Evolutionary conservation across 2,888 invertebrate species (phyloP), one percentile per base, ranked within the genome.

Genomic region (Xylota sylvarum): DNA sequence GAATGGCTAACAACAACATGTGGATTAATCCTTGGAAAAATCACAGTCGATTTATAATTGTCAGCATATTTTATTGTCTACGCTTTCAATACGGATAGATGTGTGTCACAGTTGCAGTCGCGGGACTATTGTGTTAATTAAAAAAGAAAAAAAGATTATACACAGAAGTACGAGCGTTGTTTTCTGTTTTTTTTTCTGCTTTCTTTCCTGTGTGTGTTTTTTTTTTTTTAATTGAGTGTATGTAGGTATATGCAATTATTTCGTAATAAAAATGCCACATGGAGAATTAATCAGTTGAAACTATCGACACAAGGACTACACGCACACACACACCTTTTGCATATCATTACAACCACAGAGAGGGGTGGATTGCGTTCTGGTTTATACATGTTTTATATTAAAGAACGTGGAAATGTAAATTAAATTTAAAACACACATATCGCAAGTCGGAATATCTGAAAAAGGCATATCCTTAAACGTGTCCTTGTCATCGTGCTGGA

Each of bases 41-140:
- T 81, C 78, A 77, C 77, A 67, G 56, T 83, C 73, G 70, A 74
- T 78, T 73, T 64, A 65, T 77, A 62, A 83, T 69, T 67, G 85
- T 81, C 82, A 84, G 77, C 72, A 79, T 87, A 67, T 78, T 88
- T 72, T 86, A 89, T 70, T 87, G 80, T 73, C 77, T 89, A 77
- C 87, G 88, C 55, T 89, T 89, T 87, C 88, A 88, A 64, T 89
- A 89, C 83, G 88, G 88, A 83, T 89, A 88, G 87, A 79, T 52
- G 50, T 40, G 48, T 37, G 32, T 46, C 50, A 46, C 50, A 62
- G 55, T 62, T 76, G n/a, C 17, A 48, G 35, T 65, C 40, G 30
- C 12, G n/a, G 40, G 32, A 62, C 62, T 46, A 35, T 52, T 37
- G 78, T 72, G 77, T 78, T 79, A 79, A 84, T 74, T 84, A 84